Evolutionary conservation across 2,113 vertebrate genomes (phyloP), one percentile per base, ranked within the genome.

Genomic region (Nipponia nippon): DNA sequence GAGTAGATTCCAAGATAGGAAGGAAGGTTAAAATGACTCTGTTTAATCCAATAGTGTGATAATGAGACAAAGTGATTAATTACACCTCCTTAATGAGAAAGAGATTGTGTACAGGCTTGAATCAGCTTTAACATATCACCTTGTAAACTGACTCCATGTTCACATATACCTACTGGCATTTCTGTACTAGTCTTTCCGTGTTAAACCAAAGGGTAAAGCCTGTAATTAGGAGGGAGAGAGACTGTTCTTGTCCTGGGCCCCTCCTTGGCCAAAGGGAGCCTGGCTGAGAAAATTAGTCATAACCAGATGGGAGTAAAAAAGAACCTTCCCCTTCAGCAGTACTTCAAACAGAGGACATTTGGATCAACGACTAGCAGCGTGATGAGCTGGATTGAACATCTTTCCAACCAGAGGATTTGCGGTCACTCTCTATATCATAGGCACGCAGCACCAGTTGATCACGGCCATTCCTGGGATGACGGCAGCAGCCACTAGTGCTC

Each of bases 21-120:
- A 76, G 32, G 34, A 90, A 97, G 18, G 77, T 76, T 95, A 94
- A 96, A 96, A 94, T 89, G 9, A 59, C 61, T 87, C 78, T 76
- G 22, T 81, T 97, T 96, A 97, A 97, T 93, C 82, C 90, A 96
- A 83, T 59, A 71, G 75, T 44, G 34, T 67, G 52, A 71, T 96
- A 92, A 94, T 44, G 83, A 95, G 72, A 50, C 92, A 83, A 81
- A 81, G 65, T 93, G 94, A 95, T 88, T 95, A 93, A 91, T 87
- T 94, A 61, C n/a, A 77, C 29, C 21, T 84, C 55, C 47, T 63
- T 95, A 96, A 97, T 58, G 62, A 92, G 90, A 95, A 95, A 94
- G 89, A 96, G 63, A 63, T 63, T 86, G 58, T 78, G 53, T 89
- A 44, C 42, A 90, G 89, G 22, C 63, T 96, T 88, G 91, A 87